Evolutionary conservation across 2,113 vertebrate species (phyloP).

Genomic region (Zosterops borbonicus): DNA sequence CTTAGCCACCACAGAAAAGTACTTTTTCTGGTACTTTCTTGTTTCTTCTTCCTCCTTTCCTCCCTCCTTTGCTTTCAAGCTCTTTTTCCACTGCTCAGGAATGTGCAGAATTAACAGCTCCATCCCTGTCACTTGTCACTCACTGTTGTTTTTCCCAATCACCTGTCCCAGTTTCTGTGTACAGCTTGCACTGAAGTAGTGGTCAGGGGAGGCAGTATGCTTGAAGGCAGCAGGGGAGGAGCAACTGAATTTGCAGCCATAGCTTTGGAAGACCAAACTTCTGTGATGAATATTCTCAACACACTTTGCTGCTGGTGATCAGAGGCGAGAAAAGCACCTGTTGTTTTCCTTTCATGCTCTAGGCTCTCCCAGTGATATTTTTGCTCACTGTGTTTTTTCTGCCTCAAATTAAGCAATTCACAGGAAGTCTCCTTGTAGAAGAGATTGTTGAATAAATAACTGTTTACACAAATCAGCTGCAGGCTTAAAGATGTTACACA

Average conservation of each 20-base stretch:
- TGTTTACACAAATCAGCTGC: background rate
- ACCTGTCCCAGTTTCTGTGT: background rate
- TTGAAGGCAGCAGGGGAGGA: background rate
- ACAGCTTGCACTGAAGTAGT: fast-evolving
- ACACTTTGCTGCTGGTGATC: background rate
- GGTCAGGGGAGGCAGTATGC: background rate
- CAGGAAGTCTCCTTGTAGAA: background rate
- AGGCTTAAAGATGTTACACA: background rate
- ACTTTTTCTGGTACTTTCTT: background rate
- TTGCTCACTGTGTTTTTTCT: background rate
- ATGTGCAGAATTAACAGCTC: background rate
- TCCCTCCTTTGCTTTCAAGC: background rate
- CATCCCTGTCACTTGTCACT: background rate
- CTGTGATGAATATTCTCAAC: background rate
- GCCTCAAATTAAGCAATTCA: background rate
- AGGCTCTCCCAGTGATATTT: background rate
- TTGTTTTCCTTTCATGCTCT: background rate
- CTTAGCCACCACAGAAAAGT: too few relatives aligned
- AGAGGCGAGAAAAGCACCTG: background rate
- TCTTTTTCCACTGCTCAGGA: background rate
- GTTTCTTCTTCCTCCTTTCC: background rate
- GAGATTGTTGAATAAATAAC: constrained; percentile 12
- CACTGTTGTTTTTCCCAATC: background rate
- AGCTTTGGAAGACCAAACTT: background rate
- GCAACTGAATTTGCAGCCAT: background rate